These are phyloP conservation scores for Agrotis segetum DNA, from an alignment of 2,888 invertebrate genomes.

Conservation along the genomic window DNA sequence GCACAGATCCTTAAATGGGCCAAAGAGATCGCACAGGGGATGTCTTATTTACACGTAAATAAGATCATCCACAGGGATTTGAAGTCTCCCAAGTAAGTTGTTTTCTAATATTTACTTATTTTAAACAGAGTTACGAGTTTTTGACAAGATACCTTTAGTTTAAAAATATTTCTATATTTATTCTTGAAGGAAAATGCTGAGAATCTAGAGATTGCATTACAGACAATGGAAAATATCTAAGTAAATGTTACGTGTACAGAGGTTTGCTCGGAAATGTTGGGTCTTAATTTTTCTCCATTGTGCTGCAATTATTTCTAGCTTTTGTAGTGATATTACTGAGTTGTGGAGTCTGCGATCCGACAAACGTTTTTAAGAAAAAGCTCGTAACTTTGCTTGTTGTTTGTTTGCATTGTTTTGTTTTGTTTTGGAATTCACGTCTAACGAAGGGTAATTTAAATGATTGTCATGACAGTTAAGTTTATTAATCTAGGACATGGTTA, in stretches of 20 bases:
- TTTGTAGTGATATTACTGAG: constrained; percentile 1
- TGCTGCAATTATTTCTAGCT: background rate
- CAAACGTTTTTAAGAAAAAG: background rate
- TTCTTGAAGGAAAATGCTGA: too few species aligned
- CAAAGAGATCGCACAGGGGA: constrained; percentile 98
- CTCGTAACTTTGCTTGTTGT: constrained; percentile 5
- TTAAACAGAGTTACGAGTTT: constrained; percentile 2
- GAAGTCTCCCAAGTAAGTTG: constrained; percentile 99
- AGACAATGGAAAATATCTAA: constrained; percentile 4
- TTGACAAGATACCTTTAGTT: background rate
- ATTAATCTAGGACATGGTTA: too few species aligned
- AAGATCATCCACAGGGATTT: constrained; percentile 99
- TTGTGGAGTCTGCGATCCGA: background rate
- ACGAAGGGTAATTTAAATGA: too few species aligned
- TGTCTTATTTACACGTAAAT: constrained; percentile 98
- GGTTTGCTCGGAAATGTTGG: background rate
- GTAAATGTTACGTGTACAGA: background rate
- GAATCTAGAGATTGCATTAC: background rate
- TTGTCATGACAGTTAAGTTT: too few species aligned
- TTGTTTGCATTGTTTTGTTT: background rate
- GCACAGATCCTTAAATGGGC: constrained; percentile 97
- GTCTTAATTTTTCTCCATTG: constrained; percentile 2
- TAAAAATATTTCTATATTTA: background rate
- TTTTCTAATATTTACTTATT: constrained; percentile 6
- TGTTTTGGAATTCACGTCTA: background rate